phyloP scores from a whole-genome alignment of 2,797 vertebrate genomes.

The Enteromius thamalakanensis region DNA sequence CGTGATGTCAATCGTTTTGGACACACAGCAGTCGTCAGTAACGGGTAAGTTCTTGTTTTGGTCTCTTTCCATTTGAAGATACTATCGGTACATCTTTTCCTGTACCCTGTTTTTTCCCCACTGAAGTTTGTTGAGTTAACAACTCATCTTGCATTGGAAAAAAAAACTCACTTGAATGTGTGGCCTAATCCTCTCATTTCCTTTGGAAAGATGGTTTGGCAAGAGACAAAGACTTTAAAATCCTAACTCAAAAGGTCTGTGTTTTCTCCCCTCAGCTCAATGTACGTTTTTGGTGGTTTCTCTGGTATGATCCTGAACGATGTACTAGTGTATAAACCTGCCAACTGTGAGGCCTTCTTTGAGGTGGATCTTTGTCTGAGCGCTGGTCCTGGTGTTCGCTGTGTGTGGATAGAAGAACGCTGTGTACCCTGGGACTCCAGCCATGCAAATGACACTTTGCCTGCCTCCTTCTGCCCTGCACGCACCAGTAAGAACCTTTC shows the following conservation, averaged over 20 bases:
- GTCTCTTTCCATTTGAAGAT: constrained; percentile 2
- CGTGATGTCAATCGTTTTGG: constrained; percentile 95
- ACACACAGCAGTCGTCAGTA: constrained; percentile 95
- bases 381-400: constrained; percentile 90
- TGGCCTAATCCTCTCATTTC: constrained; percentile 3
- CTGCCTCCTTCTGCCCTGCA: constrained; percentile 83
- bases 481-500: constrained; percentile 29
- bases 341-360: constrained; percentile 91
- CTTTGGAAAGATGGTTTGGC: constrained; percentile 19
- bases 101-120: constrained; percentile 5
- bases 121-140: neutral
- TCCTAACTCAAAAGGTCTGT: neutral
- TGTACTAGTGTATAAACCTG: constrained; percentile 91
- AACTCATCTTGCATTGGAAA: neutral
- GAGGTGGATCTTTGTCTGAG: constrained; percentile 84
- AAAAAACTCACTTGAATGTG: neutral
- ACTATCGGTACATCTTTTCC: neutral
- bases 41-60: constrained; percentile 81
- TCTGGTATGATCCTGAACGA: constrained; percentile 92
- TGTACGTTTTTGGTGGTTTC: constrained; percentile 97
- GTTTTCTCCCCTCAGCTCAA: constrained; percentile 79
- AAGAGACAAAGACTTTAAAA: neutral
- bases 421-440: constrained; percentile 88
- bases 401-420: constrained; percentile 86
- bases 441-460: constrained; percentile 77